Evolutionary conservation across 2,113 vertebrate species (phyloP), one percentile per base, ranked within the genome.

Genomic region (Gymnocephalus cernua): DNA sequence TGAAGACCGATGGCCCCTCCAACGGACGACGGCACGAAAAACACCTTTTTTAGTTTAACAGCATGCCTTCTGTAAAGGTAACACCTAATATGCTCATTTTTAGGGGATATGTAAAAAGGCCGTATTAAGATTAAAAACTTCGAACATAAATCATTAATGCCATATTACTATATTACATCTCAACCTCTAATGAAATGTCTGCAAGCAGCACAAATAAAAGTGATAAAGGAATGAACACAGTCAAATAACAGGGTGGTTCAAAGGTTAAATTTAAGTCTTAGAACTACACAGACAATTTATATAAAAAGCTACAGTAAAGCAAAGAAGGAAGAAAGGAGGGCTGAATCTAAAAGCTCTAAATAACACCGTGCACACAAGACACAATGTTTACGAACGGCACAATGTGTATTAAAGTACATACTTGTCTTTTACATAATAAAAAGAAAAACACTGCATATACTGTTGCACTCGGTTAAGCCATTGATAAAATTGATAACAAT

Each of bases 231-330:
- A 58, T 74, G 0, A 59, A 21, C 12, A 38, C 4, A 73, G 14
- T 25, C 27, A 41, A 48, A 48, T 32, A 80, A 65, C 12, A 15
- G 10, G 21, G 65, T 64, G 59, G 1, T 79, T 71, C 41, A 80
- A 50, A 66, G 14, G 6, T 5, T 73, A 62, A 62, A 25, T 1
- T 3, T 1, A 48, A 61, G 16, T 38, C 27, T 23, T 25, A 15
- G 4, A 58, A 7, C 27, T 51, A 21, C 2, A 61, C 10, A 47
- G 41, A 27, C 23, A 0, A 48, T 48, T 35, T 6, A 21, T 16
- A 16, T 61, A 23, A 16, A 59, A 32, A n/a, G 65, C 19, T 35
- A 41, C 38, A 41, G 10, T 41, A 51, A 38, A 66, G 44, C 10
- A 25, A 27, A 70, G 4, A 57, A 21, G 66, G 16, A 16, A 45